Conservation (phyloP, 1,140 invertebrate genomes). For the Ctenoplectra terminalis region DNA sequence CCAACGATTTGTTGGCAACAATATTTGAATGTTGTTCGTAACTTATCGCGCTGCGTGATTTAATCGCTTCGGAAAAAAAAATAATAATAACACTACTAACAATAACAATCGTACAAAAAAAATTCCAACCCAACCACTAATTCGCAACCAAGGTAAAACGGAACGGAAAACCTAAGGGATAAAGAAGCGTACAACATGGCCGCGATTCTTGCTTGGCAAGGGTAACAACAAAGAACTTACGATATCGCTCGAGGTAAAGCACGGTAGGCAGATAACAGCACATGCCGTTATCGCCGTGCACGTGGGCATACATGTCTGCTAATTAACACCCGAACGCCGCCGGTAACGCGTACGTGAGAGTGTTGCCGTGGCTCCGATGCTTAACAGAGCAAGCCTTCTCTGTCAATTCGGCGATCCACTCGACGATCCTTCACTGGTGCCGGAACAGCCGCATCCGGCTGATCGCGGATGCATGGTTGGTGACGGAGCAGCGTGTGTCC, state of each 20-base stretch:
- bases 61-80: too few species aligned
- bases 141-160: too few species aligned
- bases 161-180: too few species aligned
- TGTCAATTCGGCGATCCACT: conserved; percentile 44
- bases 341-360: conserved; percentile 29
- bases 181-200: too few species aligned
- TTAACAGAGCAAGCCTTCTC: conserved; percentile 21
- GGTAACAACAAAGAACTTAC: conserved; percentile 70
- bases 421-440: conserved; percentile 39
- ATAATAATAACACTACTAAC: too few species aligned
- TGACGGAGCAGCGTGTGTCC: neutral
- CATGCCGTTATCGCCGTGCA: conserved; percentile 80
- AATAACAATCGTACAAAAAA: too few species aligned
- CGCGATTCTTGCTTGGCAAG: neutral
- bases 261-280: conserved; percentile 80
- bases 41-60: too few species aligned
- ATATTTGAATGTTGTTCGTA: neutral
- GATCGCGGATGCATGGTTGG: conserved; percentile 12
- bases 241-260: conserved; percentile 78
- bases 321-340: conserved; percentile 54
- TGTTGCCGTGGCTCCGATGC: conserved; percentile 26
- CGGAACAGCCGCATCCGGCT: conserved; percentile 33
- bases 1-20: neutral
- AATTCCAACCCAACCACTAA: too few species aligned
- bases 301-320: conserved; percentile 78